These are phyloP conservation scores for Cephus rjabovi DNA, from an alignment of 2,888 invertebrate species.

Conservation along the genomic window DNA sequence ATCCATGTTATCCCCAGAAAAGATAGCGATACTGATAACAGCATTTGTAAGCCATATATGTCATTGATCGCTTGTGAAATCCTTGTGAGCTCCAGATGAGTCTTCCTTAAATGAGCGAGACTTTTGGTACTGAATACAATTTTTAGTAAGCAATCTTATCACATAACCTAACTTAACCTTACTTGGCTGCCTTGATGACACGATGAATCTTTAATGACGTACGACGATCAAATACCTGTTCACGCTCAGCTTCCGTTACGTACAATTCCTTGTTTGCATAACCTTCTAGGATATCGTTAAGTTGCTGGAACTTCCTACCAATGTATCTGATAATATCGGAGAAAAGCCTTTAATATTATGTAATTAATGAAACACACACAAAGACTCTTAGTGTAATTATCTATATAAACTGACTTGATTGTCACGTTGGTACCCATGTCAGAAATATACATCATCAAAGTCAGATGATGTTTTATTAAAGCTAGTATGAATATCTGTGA, in stretches of 20 bases:
- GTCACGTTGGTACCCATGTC: not conserved
- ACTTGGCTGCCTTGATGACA: not conserved
- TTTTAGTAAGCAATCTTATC: not conserved
- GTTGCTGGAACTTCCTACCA: not conserved
- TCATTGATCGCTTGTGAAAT: conserved; percentile 2
- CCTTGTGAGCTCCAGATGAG: conserved; percentile 9
- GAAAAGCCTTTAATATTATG: not conserved
- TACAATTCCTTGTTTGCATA: not conserved
- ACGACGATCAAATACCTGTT: not conserved
- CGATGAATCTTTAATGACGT: not conserved
- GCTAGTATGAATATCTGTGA: not conserved
- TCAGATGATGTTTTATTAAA: not conserved
- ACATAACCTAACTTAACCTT: not conserved
- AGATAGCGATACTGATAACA: conserved; percentile 11
- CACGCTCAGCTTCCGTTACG: not conserved
- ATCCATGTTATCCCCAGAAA: conserved; percentile 14
- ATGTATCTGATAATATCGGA: not conserved
- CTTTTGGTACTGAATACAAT: not conserved
- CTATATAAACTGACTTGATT: not conserved
- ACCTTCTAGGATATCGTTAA: not conserved
- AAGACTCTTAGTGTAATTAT: too few species aligned
- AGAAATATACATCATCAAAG: not conserved
- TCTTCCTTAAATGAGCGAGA: conserved; percentile 7
- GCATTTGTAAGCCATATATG: conserved; percentile 7
- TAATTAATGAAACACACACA: not conserved